Base-by-base conservation (phyloP, 1,140 invertebrate species). In the Drosophila pruinosa region DNA sequence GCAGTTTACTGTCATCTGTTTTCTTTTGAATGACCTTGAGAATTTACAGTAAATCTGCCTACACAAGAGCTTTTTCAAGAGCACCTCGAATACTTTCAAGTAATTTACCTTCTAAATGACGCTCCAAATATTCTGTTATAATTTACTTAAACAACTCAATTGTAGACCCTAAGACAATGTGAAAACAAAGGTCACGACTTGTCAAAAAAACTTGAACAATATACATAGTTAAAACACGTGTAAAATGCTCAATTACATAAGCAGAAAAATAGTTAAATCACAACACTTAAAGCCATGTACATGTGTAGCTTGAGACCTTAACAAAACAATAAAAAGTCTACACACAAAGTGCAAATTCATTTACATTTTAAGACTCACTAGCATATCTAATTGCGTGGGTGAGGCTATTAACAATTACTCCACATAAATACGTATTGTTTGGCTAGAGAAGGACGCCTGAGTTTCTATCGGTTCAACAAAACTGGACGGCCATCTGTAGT, bases 281-380 rank as follows among this genome's bases (percentile, higher is more conserved):
- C 41, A 43, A 10, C 28, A 75, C 75, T 76, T 76, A 61, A 73
- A 45, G 59, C 50, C 72, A 57, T 81, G 80, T 69, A 81, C 72
- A 76, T 72, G 54, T 48, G 38, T 48, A 53, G 34, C 54, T 31
- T 24, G 24, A 36, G 26, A 31, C 62, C 54, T 64, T 65, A 47
- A n/a, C 10, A 54, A 45, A 62, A 62, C 41, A 63, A 70, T 63
- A 48, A 39, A 39, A 56, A 39, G 34, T 15, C 22, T 43, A 41
- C 56, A 39, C 28, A 53, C 28, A 36, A 58, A 63, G 15, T 57
- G 10, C 28, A 45, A 45, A 31, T 45, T 56, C 50, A 59, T 58
- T 71, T 80, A 48, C 79, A 68, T 63, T 75, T 58, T 26, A 45
- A 54, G 15, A 22, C 12, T 26, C 28, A 34, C 24, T 10, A 12